A percentile compares a stretch with the other conserved stretches of the same genome.
Evolutionary conservation across 2,113 vertebrate species (phyloP).

Genomic region (Lagopus leucura): DNA sequence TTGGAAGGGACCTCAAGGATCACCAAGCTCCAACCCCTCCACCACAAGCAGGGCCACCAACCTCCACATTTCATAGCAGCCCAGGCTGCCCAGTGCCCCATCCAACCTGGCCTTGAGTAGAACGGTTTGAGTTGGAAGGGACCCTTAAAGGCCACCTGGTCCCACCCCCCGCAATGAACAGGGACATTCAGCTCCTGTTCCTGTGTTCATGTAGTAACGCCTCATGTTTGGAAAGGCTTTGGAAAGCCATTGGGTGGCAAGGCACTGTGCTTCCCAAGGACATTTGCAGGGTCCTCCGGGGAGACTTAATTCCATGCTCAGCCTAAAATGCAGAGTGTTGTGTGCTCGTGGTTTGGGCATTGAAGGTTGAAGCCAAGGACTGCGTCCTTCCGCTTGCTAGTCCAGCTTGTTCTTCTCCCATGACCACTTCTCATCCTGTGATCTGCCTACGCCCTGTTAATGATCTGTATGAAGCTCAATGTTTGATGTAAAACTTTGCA

Average conservation of each 20-base stretch:
- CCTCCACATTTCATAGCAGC: no score
- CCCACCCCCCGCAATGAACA: no score
- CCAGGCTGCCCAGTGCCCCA: no score
- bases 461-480: background rate
- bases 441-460: conserved; percentile 2
- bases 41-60: no score
- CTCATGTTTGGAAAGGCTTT: background rate
- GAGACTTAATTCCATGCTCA: background rate
- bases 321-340: accelerated
- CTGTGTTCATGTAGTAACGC: background rate
- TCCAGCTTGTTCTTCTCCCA: conserved; percentile 1
- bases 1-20: no score
- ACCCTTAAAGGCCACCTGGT: no score
- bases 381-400: background rate
- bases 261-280: accelerated
- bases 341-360: accelerated
- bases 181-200: background rate
- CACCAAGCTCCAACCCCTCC: no score
- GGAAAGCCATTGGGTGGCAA: background rate
- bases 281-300: background rate
- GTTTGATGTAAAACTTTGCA: background rate
- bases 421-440: background rate
- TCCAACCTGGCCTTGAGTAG: no score
- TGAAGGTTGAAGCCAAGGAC: background rate
- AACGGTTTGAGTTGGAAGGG: no score